A percentile compares a stretch with the other conserved stretches of the same genome.
Evolutionary conservation across 2,797 vertebrate species (phyloP).

Genomic region (Amblyopsis hoosieri): DNA sequence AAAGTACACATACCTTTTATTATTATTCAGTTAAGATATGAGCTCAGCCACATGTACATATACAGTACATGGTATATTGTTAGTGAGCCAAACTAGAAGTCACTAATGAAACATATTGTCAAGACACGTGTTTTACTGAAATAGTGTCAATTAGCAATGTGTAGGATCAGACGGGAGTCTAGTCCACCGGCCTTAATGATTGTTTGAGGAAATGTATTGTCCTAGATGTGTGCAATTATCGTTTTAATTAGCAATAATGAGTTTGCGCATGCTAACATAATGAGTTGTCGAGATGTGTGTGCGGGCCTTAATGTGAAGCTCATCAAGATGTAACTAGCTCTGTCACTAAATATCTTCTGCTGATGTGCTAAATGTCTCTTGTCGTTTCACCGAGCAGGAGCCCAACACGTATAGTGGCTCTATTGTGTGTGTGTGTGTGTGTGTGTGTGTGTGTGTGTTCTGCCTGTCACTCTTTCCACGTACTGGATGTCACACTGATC

Average conservation of each 20-base stretch:
- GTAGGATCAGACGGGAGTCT: conserved; percentile 37
- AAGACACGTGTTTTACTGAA: not conserved
- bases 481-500: too few species aligned
- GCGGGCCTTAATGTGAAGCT: conserved; percentile 76
- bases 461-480: not conserved
- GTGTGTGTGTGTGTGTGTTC: not conserved
- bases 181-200: conserved; percentile 58
- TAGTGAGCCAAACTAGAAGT: too few species aligned
- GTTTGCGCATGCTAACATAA: conserved; percentile 79
- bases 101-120: too few species aligned
- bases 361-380: conserved; percentile 65
- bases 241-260: conserved; percentile 84
- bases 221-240: conserved; percentile 82
- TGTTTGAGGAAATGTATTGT: conserved; percentile 67
- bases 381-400: conserved; percentile 14
- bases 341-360: conserved; percentile 73
- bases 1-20: too few species aligned
- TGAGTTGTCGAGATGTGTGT: conserved; percentile 72
- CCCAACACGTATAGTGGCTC: not conserved
- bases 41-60: too few species aligned
- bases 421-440: not conserved
- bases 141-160: conserved; percentile 28
- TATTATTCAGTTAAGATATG: too few species aligned
- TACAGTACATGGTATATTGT: too few species aligned
- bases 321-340: conserved; percentile 75